These are phyloP conservation scores for Oophaga pumilio DNA, from an alignment of 2,113 vertebrate genomes.

Conservation along the genomic window DNA sequence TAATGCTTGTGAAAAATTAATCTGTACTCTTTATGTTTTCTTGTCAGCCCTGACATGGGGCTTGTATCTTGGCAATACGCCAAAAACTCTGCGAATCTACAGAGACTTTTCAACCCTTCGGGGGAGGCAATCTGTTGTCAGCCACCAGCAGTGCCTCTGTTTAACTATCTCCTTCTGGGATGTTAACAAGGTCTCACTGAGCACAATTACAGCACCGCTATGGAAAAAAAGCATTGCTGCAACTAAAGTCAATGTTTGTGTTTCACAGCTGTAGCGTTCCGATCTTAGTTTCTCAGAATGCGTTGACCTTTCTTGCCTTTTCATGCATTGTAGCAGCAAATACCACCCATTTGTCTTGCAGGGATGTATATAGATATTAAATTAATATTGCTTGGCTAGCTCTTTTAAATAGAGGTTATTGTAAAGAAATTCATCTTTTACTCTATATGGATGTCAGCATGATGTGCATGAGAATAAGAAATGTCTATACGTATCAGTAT, in stretches of 20 bases:
- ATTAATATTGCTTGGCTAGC: background rate
- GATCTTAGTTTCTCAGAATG: background rate
- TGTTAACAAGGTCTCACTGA: conserved; percentile 56
- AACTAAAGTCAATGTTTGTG: conserved; percentile 55
- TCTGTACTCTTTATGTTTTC: conserved; percentile 82
- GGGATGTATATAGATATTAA: background rate
- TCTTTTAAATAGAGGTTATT: background rate
- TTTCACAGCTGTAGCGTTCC: conserved; percentile 32
- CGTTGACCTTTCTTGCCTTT: conserved; percentile 4
- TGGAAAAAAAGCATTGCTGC: conserved; percentile 48
- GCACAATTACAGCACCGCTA: conserved; percentile 58
- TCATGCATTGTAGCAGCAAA: conserved; percentile 13
- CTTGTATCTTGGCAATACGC: conserved; percentile 85
- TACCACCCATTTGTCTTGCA: background rate
- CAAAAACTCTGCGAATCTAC: conserved; percentile 72
- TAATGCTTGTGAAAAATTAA: conserved; percentile 72
- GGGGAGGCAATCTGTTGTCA: conserved; percentile 86
- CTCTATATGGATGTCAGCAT: too few species aligned
- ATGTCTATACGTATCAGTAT: too few species aligned
- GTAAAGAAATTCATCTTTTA: background rate
- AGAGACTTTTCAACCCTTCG: conserved; percentile 80
- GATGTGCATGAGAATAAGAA: too few species aligned
- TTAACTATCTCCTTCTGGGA: conserved; percentile 60
- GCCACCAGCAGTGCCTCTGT: conserved; percentile 66
- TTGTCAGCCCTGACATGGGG: conserved; percentile 74